Conservation (phyloP, 2,113 vertebrate species). For the Phylloscopus whistleri region DNA sequence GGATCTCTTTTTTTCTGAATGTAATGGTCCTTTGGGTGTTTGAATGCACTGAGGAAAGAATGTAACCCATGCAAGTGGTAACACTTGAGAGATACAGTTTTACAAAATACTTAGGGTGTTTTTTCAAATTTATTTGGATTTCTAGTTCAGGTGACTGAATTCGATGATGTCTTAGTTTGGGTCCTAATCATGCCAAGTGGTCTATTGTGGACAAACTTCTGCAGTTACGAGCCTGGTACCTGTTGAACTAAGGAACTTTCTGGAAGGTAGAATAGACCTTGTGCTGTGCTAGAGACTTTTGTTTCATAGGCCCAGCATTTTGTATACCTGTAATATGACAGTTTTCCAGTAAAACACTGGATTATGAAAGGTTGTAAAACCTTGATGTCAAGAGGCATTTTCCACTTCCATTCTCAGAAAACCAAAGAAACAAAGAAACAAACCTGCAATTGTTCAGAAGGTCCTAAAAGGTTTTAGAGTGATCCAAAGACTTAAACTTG, state of each 20-base stretch:
- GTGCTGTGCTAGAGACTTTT: neutral
- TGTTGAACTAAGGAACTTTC: neutral
- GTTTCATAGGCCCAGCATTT: neutral
- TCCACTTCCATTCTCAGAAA: neutral
- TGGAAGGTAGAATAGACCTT: neutral
- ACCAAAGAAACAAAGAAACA: neutral
- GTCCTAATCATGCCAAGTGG: neutral
- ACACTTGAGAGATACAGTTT: neutral
- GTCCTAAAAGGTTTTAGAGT: neutral
- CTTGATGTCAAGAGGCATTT: neutral
- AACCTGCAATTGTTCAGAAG: neutral
- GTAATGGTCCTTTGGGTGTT: neutral
- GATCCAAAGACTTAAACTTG: neutral
- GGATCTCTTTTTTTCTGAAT: conserved; percentile 22
- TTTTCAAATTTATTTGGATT: conserved; percentile 29
- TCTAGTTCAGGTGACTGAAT: neutral
- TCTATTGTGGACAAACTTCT: neutral
- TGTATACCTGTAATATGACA: neutral
- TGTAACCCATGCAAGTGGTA: neutral
- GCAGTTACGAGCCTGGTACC: fast-evolving
- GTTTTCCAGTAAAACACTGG: neutral
- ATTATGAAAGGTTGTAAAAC: neutral
- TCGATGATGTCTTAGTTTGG: neutral
- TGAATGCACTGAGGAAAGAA: neutral
- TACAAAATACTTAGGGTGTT: neutral